phyloP scores from a whole-genome alignment of 2,888 invertebrate genomes.

The Xestia sexstrigata region DNA sequence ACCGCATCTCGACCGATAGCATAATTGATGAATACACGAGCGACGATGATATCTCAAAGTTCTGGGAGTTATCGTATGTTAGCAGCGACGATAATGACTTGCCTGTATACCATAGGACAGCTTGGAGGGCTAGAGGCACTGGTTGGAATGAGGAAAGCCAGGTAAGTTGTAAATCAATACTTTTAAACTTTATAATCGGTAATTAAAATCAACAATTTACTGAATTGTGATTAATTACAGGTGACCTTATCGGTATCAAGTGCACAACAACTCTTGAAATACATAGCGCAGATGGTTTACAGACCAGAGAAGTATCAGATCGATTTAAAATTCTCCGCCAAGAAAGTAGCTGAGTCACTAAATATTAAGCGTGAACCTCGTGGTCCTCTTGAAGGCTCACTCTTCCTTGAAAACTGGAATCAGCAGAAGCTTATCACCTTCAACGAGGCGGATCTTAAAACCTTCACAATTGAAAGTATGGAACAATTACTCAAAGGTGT shows the following conservation, averaged over 20 bases:
- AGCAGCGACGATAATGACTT: slow-evolving; percentile 90
- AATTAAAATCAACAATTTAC: not conserved
- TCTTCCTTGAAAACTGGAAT: slow-evolving; percentile 85
- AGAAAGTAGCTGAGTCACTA: slow-evolving; percentile 90
- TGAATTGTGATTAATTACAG: slow-evolving; percentile 62
- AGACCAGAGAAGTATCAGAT: slow-evolving; percentile 66
- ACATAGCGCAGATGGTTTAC: slow-evolving; percentile 63
- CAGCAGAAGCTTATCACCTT: slow-evolving; percentile 87
- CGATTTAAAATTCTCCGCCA: slow-evolving; percentile 86
- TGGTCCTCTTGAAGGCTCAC: slow-evolving; percentile 91
- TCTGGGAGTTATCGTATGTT: slow-evolving; percentile 82
- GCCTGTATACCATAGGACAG: slow-evolving; percentile 84
- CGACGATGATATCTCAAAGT: slow-evolving; percentile 82
- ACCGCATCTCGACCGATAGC: slow-evolving; percentile 87
- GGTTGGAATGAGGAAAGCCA: slow-evolving; percentile 78
- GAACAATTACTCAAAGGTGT: slow-evolving; percentile 84
- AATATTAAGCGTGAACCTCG: slow-evolving; percentile 89
- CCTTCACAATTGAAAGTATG: slow-evolving; percentile 83
- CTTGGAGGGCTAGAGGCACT: slow-evolving; percentile 73
- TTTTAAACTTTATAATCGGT: not conserved
- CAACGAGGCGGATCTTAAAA: slow-evolving; percentile 89
- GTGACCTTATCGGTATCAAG: slow-evolving; percentile 81
- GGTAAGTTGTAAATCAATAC: slow-evolving; percentile 68
- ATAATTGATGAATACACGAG: slow-evolving; percentile 78
- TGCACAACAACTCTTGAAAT: slow-evolving; percentile 77